These are phyloP conservation scores for Physella acuta DNA, from an alignment of 1,140 invertebrate genomes.

Conservation along the genomic window DNA sequence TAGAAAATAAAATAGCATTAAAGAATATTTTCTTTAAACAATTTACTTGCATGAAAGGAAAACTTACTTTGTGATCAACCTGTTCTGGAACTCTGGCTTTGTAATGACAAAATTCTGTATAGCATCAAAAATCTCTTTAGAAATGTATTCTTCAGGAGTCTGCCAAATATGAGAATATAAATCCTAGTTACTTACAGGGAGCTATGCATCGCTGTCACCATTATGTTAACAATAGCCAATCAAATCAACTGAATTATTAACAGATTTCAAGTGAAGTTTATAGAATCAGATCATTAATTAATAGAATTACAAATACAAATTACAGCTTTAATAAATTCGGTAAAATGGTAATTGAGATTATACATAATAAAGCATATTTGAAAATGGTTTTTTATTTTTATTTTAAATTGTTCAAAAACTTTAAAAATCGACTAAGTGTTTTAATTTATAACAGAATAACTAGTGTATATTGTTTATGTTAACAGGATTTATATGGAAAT, in stretches of 20 bases:
- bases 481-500: too few species aligned
- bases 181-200: not conserved
- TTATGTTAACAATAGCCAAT: not conserved
- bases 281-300: not conserved
- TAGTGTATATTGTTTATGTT: too few species aligned
- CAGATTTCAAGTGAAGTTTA: not conserved
- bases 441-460: too few species aligned
- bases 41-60: not conserved
- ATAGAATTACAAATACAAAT: not conserved
- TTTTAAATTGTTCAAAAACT: too few species aligned
- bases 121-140: slow-evolving; percentile 88
- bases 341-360: not conserved
- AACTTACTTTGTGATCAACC: slow-evolving; percentile 87
- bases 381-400: too few species aligned
- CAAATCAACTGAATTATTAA: not conserved
- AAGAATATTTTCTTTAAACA: not conserved
- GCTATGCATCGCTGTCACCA: not conserved
- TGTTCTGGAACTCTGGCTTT: slow-evolving; percentile 85
- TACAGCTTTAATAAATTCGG: not conserved
- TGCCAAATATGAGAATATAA: slow-evolving; percentile 34
- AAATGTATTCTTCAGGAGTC: slow-evolving; percentile 75
- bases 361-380: too few species aligned
- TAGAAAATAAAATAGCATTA: not conserved
- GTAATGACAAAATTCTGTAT: slow-evolving; percentile 94
- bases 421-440: too few species aligned